Evolutionary conservation across 2,113 vertebrate species (phyloP).

Genomic region (Ellobius talpinus): DNA sequence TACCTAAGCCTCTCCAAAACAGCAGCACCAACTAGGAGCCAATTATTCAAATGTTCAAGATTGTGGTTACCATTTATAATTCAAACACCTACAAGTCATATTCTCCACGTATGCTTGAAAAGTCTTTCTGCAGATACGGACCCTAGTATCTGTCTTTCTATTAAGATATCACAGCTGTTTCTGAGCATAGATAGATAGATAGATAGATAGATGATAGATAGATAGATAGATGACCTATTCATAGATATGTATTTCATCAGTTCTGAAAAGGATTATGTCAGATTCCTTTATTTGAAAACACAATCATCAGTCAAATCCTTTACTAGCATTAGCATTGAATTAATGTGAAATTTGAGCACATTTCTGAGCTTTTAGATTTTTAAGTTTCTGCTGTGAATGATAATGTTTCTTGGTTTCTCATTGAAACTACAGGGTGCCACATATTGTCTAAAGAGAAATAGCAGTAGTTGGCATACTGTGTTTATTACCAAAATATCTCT

Average conservation of each 20-base stretch:
- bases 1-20: neutral
- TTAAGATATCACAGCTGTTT: neutral
- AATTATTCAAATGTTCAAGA: neutral
- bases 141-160: neutral
- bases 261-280: neutral
- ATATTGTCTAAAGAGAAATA: slow-evolving; percentile 69
- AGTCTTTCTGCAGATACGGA: neutral
- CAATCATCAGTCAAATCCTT: slow-evolving; percentile 53
- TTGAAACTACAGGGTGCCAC: slow-evolving; percentile 54
- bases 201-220: neutral
- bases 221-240: neutral
- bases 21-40: neutral
- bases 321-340: slow-evolving; percentile 43
- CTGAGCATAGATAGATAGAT: neutral
- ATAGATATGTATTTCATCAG: neutral
- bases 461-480: slow-evolving; percentile 30
- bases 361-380: slow-evolving; percentile 58
- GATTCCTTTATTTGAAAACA: slow-evolving; percentile 46
- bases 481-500: slow-evolving; percentile 38
- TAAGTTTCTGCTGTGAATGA: slow-evolving; percentile 62
- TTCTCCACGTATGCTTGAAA: neutral
- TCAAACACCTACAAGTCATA: neutral
- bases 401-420: slow-evolving; percentile 62
- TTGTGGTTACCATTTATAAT: neutral
- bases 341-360: slow-evolving; percentile 67